Evolutionary conservation across 2,888 invertebrate species (phyloP).

Genomic region (Himalopsyche kuldschensis): DNA sequence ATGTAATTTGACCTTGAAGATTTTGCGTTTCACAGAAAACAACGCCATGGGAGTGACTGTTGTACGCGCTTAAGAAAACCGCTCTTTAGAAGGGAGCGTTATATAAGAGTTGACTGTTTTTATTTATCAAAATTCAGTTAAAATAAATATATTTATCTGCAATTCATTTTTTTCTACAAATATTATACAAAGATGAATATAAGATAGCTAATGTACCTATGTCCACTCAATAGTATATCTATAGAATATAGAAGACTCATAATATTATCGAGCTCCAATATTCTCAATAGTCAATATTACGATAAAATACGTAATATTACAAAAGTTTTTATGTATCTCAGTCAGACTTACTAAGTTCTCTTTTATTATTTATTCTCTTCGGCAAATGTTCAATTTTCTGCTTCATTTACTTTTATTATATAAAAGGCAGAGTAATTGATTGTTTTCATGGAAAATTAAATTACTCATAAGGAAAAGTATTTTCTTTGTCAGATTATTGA

Average conservation of each 20-base stretch:
- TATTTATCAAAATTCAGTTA: too few species aligned
- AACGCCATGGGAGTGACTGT: too few species aligned
- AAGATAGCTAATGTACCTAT: too few species aligned
- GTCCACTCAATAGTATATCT: too few species aligned
- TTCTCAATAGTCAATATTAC: background rate
- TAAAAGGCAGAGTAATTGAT: slow-evolving; percentile 19
- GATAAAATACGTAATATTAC: background rate
- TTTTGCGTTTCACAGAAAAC: too few species aligned
- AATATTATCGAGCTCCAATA: background rate
- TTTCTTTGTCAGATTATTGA: background rate
- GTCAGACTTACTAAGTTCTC: background rate
- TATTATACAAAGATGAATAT: too few species aligned
- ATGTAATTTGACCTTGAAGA: too few species aligned
- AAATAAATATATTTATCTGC: too few species aligned
- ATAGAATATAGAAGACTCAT: background rate
- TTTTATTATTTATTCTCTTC: background rate
- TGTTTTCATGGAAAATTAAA: slow-evolving; percentile 31
- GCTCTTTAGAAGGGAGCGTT: too few species aligned
- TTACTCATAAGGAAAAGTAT: slow-evolving; percentile 27
- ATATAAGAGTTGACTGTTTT: too few species aligned
- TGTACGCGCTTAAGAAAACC: too few species aligned
- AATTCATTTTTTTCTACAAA: too few species aligned
- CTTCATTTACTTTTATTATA: slow-evolving; percentile 26
- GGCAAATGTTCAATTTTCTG: slow-evolving; percentile 21
- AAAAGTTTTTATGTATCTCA: background rate